Conservation (phyloP, 53 echinoderm and acorn worm species). For the Apostichopus leukothele region DNA sequence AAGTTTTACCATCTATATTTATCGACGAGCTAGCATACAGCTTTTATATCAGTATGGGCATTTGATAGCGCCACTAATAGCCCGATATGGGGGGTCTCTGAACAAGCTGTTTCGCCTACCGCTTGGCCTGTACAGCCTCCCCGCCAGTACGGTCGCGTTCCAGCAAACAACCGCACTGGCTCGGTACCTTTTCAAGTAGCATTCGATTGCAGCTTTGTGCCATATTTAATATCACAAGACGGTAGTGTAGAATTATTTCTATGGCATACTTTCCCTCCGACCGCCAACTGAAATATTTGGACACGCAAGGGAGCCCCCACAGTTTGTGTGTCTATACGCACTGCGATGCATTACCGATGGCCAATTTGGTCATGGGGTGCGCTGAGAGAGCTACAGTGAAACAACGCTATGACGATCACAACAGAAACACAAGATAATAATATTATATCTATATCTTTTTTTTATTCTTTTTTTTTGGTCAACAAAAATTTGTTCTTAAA, state of each 20-base stretch:
- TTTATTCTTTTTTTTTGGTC: neutral
- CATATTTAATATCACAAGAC: constrained; percentile 37
- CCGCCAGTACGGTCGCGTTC: constrained; percentile 32
- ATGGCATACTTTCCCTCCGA: constrained; percentile 27
- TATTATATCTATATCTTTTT: neutral
- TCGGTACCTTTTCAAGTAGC: constrained; percentile 28
- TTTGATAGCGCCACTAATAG: constrained; percentile 29
- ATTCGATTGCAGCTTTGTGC: constrained; percentile 38
- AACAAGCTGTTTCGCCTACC: constrained; percentile 26
- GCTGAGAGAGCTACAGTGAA: neutral
- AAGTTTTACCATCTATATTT: neutral
- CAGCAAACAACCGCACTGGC: constrained; percentile 6
- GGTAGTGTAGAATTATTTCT: neutral
- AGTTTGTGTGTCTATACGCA: constrained; percentile 34
- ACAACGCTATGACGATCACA: neutral
- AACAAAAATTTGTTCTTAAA: constrained; percentile 27
- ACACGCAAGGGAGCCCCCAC: constrained; percentile 40
- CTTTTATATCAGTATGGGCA: constrained; percentile 2
- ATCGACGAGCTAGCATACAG: neutral
- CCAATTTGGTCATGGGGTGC: constrained; percentile 37
- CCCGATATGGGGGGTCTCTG: neutral
- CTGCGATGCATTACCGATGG: neutral
- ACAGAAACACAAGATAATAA: constrained; percentile 5
- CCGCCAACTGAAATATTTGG: constrained; percentile 39
- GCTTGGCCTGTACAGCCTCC: constrained; percentile 20